A percentile compares a stretch with the other conserved stretches of the same genome.
These are phyloP conservation scores for Chaenocephalus aceratus DNA, from an alignment of 2,113 vertebrate species.

Conservation along the genomic window DNA sequence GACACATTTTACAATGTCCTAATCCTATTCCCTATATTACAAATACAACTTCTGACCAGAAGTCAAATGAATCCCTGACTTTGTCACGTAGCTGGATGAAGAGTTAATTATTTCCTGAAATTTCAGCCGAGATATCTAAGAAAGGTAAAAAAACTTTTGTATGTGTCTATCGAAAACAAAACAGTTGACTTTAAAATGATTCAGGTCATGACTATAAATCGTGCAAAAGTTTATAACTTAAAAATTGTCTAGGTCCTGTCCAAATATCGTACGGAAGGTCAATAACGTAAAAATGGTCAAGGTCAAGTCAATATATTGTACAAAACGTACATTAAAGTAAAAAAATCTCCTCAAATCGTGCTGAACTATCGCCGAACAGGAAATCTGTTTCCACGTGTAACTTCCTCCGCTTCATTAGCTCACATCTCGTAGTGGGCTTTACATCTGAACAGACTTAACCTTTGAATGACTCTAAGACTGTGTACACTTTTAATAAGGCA, in stretches of 20 bases:
- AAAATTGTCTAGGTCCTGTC: too few species aligned
- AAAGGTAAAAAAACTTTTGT: too few species aligned
- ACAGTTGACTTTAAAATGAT: too few species aligned
- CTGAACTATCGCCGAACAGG: not conserved
- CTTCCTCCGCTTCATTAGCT: constrained; percentile 27
- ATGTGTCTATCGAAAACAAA: too few species aligned
- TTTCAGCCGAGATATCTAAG: not conserved
- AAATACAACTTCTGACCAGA: constrained; percentile 6
- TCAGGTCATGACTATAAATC: too few species aligned
- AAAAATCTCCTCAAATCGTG: not conserved
- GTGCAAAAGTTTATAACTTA: too few species aligned
- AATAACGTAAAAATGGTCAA: too few species aligned
- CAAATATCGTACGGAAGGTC: too few species aligned
- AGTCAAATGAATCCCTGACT: constrained; percentile 1
- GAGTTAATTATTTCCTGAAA: not conserved
- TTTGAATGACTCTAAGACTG: constrained; percentile 57
- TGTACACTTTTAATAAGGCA: constrained; percentile 46
- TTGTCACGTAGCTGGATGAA: not conserved
- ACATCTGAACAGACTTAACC: constrained; percentile 34
- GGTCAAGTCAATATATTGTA: too few species aligned
- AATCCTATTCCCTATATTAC: not conserved
- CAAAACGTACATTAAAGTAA: too few species aligned
- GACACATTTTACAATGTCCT: too few species aligned
- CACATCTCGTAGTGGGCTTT: constrained; percentile 34
- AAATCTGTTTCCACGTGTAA: constrained; percentile 30